Evolutionary conservation across 1,140 invertebrate genomes (phyloP), one percentile per base, ranked within the genome.

Genomic region (Aphelenchoides fujianensis): DNA sequence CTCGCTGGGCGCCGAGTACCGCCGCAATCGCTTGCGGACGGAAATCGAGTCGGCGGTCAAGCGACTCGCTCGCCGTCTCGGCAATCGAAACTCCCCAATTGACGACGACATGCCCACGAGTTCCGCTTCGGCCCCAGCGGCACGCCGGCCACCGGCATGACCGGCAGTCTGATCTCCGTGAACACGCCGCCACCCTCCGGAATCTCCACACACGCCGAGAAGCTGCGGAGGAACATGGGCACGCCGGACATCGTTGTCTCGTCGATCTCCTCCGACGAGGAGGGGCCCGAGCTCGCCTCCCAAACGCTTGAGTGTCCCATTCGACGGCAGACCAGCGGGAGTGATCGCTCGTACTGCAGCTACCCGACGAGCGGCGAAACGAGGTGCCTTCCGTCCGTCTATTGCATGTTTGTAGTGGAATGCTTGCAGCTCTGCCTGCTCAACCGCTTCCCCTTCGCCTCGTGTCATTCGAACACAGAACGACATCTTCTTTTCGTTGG

Each of bases 251-350:
- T 82, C 55, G 71, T 82, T 0, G 82, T 83, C 36, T 83, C 80
- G 1, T 84, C 82, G 2, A 83, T 83, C 64, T 79, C 73, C 61
- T 84, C 82, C 1, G 82, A 84, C 61, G 82, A 84, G 48, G 80
- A 83, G 32, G 69, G 69, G 53, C 32, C 37, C 16, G 61, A 48
- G 28, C 27, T 7, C 7, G 5, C 55, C 5, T 32, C 23, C 34
- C 55, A 59, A 5, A 12, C 41, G 41, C 41, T 23, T 48, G 41
- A 12, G 41, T 12, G 41, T 48, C 12, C 41, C 41, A 48, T 48
- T 27, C n/a, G 37, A 19, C 19, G 36, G 3, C 12, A 66, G 31
- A 30, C 32, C 37, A 66, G 36, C 53, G 31, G n/a, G 27, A 66
- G 63, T 66, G 36, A 37, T 35, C 32, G 36, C 30, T 36, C n/a